Percentiles rank a stretch among this genome's conserved stretches.
These are phyloP conservation scores for Staurois parvus DNA, from an alignment of 2,797 vertebrate genomes.

Conservation along the genomic window DNA sequence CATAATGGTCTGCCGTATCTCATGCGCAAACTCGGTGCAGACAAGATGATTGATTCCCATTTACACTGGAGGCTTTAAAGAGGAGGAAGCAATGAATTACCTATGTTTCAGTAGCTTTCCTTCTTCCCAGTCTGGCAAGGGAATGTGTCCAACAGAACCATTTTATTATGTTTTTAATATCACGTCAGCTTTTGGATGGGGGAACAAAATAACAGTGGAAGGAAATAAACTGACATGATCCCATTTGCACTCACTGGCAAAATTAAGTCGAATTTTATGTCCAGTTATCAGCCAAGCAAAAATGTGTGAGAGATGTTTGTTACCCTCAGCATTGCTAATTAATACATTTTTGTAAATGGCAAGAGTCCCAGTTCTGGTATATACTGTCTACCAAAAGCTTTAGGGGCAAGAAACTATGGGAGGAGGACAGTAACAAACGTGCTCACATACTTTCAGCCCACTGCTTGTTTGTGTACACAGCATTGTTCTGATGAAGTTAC, in stretches of 20 bases:
- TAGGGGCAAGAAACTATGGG: background rate
- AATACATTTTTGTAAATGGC: constrained; percentile 16
- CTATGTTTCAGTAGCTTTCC: constrained; percentile 59
- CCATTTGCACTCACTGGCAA: constrained; percentile 57
- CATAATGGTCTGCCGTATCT: background rate
- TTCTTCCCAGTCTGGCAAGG: constrained; percentile 57
- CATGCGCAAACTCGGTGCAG: background rate
- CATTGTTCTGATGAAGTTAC: no score
- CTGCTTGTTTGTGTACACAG: no score
- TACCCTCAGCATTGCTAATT: constrained; percentile 25
- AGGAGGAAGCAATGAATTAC: constrained; percentile 61
- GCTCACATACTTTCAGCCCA: background rate
- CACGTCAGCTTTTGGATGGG: constrained; percentile 61
- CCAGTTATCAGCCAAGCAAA: constrained; percentile 42
- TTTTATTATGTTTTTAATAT: constrained; percentile 63
- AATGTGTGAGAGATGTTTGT: constrained; percentile 19
- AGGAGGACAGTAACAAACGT: background rate
- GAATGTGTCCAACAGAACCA: constrained; percentile 54
- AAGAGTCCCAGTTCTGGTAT: background rate
- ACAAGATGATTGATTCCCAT: constrained; percentile 59
- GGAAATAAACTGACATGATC: constrained; percentile 61
- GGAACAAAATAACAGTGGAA: constrained; percentile 59
- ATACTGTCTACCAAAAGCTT: background rate
- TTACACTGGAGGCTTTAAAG: constrained; percentile 42
- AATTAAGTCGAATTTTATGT: constrained; percentile 45